These are phyloP conservation scores for Rambutsinella grinnellia DNA, from an alignment of 2,888 invertebrate species.

Conservation along the genomic window DNA sequence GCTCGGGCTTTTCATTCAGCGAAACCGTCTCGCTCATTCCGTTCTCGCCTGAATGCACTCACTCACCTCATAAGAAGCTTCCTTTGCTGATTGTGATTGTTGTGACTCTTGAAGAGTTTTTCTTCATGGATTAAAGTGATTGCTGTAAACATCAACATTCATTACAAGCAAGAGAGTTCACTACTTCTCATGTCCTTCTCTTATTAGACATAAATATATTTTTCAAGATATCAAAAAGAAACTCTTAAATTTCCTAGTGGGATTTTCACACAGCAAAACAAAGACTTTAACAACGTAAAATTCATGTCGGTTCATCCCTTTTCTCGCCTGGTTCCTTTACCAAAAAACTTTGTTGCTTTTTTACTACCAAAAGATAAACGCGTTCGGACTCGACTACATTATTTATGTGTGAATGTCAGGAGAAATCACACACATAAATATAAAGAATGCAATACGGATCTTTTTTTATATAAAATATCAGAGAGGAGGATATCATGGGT, in stretches of 20 bases:
- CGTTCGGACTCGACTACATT: too few species aligned
- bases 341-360: not conserved
- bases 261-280: not conserved
- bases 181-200: not conserved
- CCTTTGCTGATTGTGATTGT: not conserved
- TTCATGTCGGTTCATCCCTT: constrained; percentile 49
- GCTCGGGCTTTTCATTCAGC: constrained; percentile 51
- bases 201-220: not conserved
- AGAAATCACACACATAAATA: not conserved
- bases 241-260: not conserved
- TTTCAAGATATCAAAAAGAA: not conserved
- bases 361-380: not conserved
- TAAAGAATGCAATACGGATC: too few species aligned
- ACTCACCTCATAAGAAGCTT: constrained; percentile 4
- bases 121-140: constrained; percentile 44
- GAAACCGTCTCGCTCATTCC: constrained; percentile 54
- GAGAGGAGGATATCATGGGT: too few species aligned
- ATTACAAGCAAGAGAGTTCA: not conserved
- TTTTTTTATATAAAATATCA: too few species aligned
- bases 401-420: not conserved
- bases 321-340: constrained; percentile 49
- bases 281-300: constrained; percentile 47
- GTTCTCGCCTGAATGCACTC: constrained; percentile 51
- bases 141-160: not conserved
- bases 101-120: constrained; percentile 30